Conservation (phyloP, 1,140 invertebrate genomes). For the Hycleus phaleratus region DNA sequence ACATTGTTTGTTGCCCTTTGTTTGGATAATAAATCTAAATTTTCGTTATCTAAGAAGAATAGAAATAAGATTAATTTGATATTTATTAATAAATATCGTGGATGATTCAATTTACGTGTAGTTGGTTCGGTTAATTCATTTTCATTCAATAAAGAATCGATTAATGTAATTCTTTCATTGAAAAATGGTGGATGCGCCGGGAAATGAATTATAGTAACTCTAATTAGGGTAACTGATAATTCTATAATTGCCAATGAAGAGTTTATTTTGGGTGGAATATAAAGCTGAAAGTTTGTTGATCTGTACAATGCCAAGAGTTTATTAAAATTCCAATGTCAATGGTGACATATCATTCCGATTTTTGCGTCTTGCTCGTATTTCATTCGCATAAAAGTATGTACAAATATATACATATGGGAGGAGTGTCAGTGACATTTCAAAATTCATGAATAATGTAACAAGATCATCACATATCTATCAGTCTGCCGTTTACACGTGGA, state of each 20-base stretch:
- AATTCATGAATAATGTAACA: conserved; percentile 14
- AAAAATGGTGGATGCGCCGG: conserved; percentile 7
- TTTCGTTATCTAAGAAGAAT: not conserved
- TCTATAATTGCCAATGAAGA: not conserved
- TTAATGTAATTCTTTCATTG: not conserved
- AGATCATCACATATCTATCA: conserved; percentile 8
- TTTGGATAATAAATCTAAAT: not conserved
- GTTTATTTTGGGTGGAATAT: not conserved
- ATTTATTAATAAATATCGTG: not conserved
- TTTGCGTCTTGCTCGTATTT: not conserved
- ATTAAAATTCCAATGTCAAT: not conserved
- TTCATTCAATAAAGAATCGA: not conserved
- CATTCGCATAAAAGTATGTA: not conserved
- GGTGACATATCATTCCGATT: not conserved
- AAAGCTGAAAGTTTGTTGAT: not conserved
- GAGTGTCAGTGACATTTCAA: not conserved
- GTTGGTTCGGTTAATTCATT: not conserved
- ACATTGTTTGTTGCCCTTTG: not conserved
- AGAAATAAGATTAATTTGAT: not conserved
- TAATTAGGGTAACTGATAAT: not conserved
- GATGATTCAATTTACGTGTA: conserved; percentile 4
- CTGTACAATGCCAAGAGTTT: not conserved
- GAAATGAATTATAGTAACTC: not conserved
- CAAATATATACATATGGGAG: no score
- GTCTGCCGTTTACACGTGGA: conserved; percentile 7